Evolutionary conservation across 2,113 vertebrate genomes (phyloP).

Genomic region (Forbesichthys agassizii): DNA sequence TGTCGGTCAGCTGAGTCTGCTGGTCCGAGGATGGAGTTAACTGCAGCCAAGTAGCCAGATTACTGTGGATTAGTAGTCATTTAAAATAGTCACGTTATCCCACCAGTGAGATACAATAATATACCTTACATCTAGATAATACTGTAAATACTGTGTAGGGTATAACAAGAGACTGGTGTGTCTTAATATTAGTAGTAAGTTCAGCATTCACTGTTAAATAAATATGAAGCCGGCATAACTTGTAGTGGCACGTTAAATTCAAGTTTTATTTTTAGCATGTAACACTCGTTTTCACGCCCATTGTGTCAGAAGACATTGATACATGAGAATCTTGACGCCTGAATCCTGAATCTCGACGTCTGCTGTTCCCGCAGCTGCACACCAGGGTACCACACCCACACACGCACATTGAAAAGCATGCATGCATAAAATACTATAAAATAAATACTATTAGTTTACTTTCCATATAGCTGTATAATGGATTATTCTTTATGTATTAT

Average conservation of each 20-base stretch:
- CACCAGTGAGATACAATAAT: conserved; percentile 57
- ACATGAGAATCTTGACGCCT: conserved; percentile 28
- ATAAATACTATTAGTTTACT: not conserved
- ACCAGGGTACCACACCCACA: not conserved
- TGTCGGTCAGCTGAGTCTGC: conserved; percentile 13
- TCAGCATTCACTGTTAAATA: too few species aligned
- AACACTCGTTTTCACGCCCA: conserved; percentile 13
- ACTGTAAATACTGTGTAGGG: too few species aligned
- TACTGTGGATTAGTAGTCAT: conserved; percentile 73
- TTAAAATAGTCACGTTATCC: conserved; percentile 78
- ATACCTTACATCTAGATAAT: conserved; percentile 23
- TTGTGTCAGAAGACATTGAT: conserved; percentile 41
- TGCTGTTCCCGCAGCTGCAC: conserved; percentile 24
- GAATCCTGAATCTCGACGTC: conserved; percentile 20
- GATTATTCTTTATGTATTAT: not conserved
- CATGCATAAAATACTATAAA: not conserved
- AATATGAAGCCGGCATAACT: too few species aligned
- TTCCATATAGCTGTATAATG: conserved; percentile 2
- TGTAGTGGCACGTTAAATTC: too few species aligned
- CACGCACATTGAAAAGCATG: not conserved
- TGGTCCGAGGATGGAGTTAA: conserved; percentile 67
- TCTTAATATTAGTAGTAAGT: too few species aligned
- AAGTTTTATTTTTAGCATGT: too few species aligned
- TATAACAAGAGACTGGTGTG: too few species aligned
- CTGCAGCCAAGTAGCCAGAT: conserved; percentile 72